Conservation (phyloP, 2,797 vertebrate species). For the Xenops minutus region DNA sequence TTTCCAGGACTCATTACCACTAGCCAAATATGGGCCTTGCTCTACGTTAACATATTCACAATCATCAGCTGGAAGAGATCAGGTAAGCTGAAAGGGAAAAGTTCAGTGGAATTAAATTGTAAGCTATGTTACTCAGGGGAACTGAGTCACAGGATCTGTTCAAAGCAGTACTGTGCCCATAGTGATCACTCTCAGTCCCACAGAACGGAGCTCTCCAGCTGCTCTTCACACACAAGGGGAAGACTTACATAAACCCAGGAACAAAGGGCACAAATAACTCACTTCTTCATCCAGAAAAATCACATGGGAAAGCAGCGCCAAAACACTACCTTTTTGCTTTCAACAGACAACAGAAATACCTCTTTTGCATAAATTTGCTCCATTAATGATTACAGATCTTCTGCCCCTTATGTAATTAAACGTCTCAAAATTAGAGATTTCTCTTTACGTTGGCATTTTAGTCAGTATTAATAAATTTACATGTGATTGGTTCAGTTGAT, state of each 20-base stretch:
- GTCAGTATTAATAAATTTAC: background rate
- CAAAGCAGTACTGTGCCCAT: background rate
- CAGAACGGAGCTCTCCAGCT: background rate
- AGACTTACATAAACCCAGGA: background rate
- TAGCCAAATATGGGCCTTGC: background rate
- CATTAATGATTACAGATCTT: background rate
- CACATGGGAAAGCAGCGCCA: background rate
- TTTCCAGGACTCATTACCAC: background rate
- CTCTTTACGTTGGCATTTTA: background rate
- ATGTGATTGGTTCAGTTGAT: background rate
- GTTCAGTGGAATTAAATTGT: background rate
- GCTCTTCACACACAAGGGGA: background rate
- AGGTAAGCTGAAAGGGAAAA: background rate
- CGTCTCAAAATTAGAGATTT: background rate
- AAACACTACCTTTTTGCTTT: background rate
- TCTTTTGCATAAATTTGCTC: background rate
- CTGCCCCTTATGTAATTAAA: background rate
- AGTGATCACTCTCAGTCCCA: background rate
- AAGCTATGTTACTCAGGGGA: background rate
- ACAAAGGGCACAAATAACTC: background rate
- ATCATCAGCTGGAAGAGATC: background rate
- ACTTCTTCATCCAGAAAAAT: background rate
- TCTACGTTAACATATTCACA: background rate
- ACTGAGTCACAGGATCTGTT: background rate
- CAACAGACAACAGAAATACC: background rate